phyloP scores from a whole-genome alignment of 2,888 invertebrate species.

The Hypolimnas misippus region DNA sequence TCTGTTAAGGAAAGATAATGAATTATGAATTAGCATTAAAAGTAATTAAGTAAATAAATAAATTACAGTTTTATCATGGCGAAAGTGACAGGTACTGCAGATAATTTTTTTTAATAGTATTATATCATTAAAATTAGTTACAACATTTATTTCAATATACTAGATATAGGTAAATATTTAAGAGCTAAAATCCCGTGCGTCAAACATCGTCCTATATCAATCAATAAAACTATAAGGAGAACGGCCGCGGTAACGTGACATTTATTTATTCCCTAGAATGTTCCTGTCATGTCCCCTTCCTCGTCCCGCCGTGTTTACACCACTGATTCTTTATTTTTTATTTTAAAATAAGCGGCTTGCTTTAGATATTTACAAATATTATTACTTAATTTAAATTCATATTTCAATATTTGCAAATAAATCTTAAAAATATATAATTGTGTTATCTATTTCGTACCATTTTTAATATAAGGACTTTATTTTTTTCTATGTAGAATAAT shows the following conservation, averaged over 20 bases:
- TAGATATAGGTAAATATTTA: not conserved
- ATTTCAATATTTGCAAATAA: too few relatives aligned
- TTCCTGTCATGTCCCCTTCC: conserved; percentile 68
- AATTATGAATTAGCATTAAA: too few relatives aligned
- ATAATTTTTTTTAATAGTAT: too few relatives aligned
- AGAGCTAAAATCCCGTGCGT: conserved; percentile 1
- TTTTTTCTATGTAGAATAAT: too few relatives aligned
- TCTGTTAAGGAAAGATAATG: too few relatives aligned
- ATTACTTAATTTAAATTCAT: conserved; percentile 16
- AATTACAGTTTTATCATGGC: too few relatives aligned
- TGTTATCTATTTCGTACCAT: too few relatives aligned
- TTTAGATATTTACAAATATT: conserved; percentile 11
- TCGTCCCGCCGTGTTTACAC: conserved; percentile 66
- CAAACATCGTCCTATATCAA: conserved; percentile 63
- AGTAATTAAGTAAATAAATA: too few relatives aligned
- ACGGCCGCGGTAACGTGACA: conserved; percentile 69
- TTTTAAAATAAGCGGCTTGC: conserved; percentile 32
- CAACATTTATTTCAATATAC: not conserved
- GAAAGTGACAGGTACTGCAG: too few relatives aligned
- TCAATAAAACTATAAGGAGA: conserved; percentile 62
- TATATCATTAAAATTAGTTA: not conserved
- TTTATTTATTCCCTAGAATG: conserved; percentile 79
- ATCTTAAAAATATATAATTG: too few relatives aligned
- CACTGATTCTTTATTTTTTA: conserved; percentile 49
- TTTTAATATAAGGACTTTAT: too few relatives aligned